Base-by-base conservation (phyloP, 2,797 vertebrate genomes). In the Xyrichtys novacula region DNA sequence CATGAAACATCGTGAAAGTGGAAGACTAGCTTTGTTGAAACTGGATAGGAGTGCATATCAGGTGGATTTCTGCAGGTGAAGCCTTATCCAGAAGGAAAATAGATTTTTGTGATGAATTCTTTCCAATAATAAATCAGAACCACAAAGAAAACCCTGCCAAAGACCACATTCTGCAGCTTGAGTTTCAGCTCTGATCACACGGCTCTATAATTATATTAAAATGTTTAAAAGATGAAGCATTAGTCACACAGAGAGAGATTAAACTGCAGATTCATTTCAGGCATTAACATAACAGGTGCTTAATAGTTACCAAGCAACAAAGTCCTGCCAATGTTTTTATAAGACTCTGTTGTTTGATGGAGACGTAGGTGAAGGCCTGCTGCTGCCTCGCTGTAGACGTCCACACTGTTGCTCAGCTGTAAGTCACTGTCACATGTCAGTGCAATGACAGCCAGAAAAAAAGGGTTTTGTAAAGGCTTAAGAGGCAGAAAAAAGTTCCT, bases 401-500 rank as follows among this genome's bases (percentile, higher is more conserved):
- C 43, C 14, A 31, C 47, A 42, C 56, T 62, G 56, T 32, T 49
- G n/a, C 64, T 23, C 60, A 66, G 70, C 36, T 62, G 10, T 19
- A 15, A 43, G 12, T 63, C 11, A 52, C 48, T 6, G 28, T 85
- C 72, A 80, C 77, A 62, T 56, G 72, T 79, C 46, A 32, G 40
- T 58, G 50, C 77, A 83, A 85, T 75, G 79, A 80, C 53, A 81
- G 76, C 77, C 70, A 20, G 32, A 69, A 44, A 80, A 74, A 48
- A 43, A 65, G 17, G 22, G 38, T 74, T 38, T 23, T n/a, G n/a
- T n/a, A 62, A 74, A 34, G 22, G 43, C 47, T 52, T 4, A 39
- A 17, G 55, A 61, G 61, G 22, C 31, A 62, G 40, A 6, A 73
- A 68, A 69, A 57, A 44, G 23, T 53, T 65, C 8, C 44, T 58